A percentile compares a stretch with the other conserved stretches of the same genome.
Conservation (phyloP, 1,140 invertebrate species). For the Neotoxoptera formosana region DNA sequence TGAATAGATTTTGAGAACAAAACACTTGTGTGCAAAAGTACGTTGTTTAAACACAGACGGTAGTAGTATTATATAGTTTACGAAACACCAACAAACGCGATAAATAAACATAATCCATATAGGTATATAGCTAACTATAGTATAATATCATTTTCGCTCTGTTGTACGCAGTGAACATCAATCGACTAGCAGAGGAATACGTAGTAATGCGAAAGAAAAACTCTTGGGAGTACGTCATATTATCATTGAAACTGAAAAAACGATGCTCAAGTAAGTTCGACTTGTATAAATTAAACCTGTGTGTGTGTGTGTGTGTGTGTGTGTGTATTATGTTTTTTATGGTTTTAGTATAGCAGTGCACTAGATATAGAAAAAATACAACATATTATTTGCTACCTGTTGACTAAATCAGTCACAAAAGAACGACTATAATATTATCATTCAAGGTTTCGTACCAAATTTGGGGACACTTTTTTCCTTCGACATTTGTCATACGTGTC, state of each 20-base stretch:
- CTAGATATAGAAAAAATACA: neutral
- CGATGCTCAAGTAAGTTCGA: constrained; percentile 31
- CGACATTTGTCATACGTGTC: constrained; percentile 17
- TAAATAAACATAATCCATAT: neutral
- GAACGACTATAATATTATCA: neutral
- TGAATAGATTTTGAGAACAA: neutral
- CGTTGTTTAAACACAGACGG: neutral
- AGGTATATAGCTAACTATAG: neutral
- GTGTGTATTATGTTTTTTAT: neutral
- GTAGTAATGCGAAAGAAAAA: neutral
- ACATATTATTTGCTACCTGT: neutral
- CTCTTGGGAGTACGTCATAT: neutral
- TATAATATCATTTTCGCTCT: neutral
- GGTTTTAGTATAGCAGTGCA: neutral
- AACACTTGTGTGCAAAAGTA: neutral
- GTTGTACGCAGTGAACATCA: neutral
- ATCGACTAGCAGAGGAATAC: neutral
- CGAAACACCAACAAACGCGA: neutral
- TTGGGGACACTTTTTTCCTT: constrained; percentile 25
- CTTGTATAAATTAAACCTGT: neutral
- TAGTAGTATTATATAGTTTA: neutral
- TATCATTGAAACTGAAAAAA: constrained; percentile 7
- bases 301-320: neutral
- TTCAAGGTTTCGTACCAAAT: constrained; percentile 45
- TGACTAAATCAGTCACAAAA: constrained; percentile 16